These are phyloP conservation scores for Petaurus breviceps DNA, from an alignment of 2,113 vertebrate genomes.

Conservation along the genomic window DNA sequence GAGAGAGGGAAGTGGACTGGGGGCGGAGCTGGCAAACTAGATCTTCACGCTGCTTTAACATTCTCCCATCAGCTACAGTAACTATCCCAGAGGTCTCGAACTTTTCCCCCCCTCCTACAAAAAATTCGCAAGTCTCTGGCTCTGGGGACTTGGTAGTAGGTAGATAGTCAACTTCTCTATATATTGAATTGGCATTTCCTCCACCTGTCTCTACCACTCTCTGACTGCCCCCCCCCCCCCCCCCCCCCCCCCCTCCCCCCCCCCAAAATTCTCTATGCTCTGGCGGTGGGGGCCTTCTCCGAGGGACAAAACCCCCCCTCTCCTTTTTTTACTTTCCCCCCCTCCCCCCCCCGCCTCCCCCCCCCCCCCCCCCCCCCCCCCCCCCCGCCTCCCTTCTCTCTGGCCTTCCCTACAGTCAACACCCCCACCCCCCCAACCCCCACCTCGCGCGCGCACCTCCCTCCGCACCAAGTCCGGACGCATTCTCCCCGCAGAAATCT, in stretches of 20 bases:
- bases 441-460: not conserved
- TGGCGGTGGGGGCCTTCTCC: too few species aligned
- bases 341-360: not conserved
- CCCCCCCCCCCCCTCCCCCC: not conserved
- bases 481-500: not conserved
- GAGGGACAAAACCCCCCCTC: too few species aligned
- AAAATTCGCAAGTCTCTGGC: slow-evolving; percentile 44
- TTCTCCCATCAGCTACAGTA: not conserved
- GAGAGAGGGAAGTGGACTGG: not conserved
- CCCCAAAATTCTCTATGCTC: too few species aligned
- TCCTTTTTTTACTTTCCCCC: too few species aligned
- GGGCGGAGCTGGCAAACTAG: not conserved
- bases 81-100: slow-evolving; percentile 11
- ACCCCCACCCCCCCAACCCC: not conserved
- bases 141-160: not conserved
- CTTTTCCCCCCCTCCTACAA: not conserved
- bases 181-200: not conserved
- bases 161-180: not conserved
- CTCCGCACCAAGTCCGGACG: not conserved
- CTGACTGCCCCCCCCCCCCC: not conserved
- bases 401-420: not conserved
- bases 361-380: not conserved
- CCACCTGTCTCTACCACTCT: not conserved
- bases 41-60: not conserved
- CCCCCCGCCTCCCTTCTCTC: not conserved